phyloP scores from a whole-genome alignment of 2,113 vertebrate genomes.

The Neolamprologus toae region DNA sequence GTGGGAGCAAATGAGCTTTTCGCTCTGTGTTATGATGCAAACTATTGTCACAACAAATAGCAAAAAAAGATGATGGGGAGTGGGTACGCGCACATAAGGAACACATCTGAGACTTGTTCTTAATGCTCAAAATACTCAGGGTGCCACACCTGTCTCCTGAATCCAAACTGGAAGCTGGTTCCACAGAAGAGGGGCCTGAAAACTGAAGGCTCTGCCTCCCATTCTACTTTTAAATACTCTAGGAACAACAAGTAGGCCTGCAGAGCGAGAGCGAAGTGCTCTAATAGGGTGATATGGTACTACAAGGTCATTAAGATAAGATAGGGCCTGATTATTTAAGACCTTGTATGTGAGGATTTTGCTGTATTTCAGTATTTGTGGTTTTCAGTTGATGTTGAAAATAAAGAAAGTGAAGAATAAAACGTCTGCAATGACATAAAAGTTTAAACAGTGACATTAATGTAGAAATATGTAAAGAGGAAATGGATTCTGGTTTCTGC shows the following conservation, averaged over 20 bases:
- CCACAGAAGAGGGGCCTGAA: neutral
- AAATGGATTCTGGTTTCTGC: neutral
- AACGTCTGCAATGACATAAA: accelerated
- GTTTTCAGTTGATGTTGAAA: neutral
- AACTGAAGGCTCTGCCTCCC: neutral
- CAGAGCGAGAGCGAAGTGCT: accelerated
- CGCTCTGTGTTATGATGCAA: too few species aligned
- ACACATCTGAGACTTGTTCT: too few species aligned
- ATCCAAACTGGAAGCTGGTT: neutral
- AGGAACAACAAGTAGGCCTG: neutral
- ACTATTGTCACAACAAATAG: too few species aligned
- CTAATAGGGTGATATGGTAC: neutral
- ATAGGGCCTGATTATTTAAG: neutral
- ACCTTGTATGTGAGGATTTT: neutral
- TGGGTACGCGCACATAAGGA: too few species aligned
- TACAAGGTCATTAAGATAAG: neutral
- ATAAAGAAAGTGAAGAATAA: neutral
- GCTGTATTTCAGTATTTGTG: neutral
- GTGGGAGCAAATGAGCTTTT: too few species aligned
- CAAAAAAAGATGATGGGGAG: too few species aligned
- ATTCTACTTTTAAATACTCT: neutral
- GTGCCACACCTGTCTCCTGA: neutral
- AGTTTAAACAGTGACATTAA: neutral
- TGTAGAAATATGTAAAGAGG: neutral
- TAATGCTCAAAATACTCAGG: too few species aligned